phyloP scores from a whole-genome alignment of 2,797 vertebrate genomes.

The Peromyscus melanophrys region DNA sequence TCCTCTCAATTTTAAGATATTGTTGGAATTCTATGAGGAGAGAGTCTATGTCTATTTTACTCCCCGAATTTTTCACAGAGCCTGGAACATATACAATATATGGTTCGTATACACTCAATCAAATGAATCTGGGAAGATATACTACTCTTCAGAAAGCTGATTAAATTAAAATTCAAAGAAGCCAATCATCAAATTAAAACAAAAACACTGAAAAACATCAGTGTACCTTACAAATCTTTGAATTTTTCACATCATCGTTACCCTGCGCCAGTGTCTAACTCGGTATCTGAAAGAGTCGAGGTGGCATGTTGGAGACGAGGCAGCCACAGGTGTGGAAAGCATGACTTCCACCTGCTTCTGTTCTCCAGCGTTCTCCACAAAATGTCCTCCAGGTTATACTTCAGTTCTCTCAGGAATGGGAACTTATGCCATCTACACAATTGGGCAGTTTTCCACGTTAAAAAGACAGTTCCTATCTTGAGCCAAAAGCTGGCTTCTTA shows the following conservation, averaged over 20 bases:
- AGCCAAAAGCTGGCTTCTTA: conserved; percentile 80
- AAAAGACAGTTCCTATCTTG: conserved; percentile 78
- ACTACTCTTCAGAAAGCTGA: background rate
- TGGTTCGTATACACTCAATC: background rate
- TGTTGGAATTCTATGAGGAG: background rate
- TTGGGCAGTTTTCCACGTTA: conserved; percentile 65
- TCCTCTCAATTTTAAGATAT: conserved; percentile 43
- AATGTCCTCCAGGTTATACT: conserved; percentile 10
- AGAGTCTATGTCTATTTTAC: background rate
- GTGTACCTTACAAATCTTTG: background rate
- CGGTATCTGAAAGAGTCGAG: background rate
- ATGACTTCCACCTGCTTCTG: background rate
- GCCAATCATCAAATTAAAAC: background rate
- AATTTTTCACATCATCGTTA: background rate
- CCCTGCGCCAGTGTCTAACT: background rate
- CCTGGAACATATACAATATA: background rate
- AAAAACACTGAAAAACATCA: background rate
- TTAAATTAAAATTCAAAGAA: conserved; percentile 61
- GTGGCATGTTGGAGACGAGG: background rate
- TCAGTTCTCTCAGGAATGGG: conserved; percentile 42
- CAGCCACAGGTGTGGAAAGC: background rate
- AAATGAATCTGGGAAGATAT: conserved; percentile 31
- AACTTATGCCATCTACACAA: conserved; percentile 47
- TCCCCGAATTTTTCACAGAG: background rate
- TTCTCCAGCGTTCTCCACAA: background rate